phyloP scores from a whole-genome alignment of 1,140 invertebrate genomes.

The Drosophila ananassae region DNA sequence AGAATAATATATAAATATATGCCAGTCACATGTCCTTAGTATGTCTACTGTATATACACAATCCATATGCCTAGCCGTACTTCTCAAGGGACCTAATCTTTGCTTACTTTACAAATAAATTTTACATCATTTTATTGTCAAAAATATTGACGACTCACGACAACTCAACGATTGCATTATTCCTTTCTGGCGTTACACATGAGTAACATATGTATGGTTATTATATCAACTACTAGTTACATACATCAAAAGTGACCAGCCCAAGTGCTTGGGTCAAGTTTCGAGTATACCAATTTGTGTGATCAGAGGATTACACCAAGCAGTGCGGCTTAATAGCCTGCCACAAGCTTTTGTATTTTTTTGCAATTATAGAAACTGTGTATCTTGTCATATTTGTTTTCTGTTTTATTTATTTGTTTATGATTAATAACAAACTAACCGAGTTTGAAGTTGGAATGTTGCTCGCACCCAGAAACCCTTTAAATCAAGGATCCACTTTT shows the following conservation, averaged over 20 bases:
- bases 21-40: conserved; percentile 45
- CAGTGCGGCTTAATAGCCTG: conserved; percentile 6
- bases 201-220: conserved; percentile 38
- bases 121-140: conserved; percentile 72
- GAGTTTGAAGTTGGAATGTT: conserved; percentile 19
- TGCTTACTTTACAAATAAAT: conserved; percentile 47
- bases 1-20: conserved; percentile 42
- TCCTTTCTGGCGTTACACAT: conserved; percentile 42
- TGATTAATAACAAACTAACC: not conserved
- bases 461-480: not conserved
- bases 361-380: conserved; percentile 15
- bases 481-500: no score
- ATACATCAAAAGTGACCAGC: conserved; percentile 34
- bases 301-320: conserved; percentile 14
- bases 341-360: not conserved
- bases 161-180: conserved; percentile 57
- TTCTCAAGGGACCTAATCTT: conserved; percentile 8
- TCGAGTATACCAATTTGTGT: conserved; percentile 11
- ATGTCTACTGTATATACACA: conserved; percentile 57
- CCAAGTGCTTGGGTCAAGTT: conserved; percentile 32
- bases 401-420: not conserved
- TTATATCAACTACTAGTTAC: conserved; percentile 10
- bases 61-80: conserved; percentile 27
- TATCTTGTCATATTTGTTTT: conserved; percentile 4
- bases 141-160: conserved; percentile 73